Evolutionary conservation across 2,797 vertebrate species (phyloP).

Genomic region (Tadarida brasiliensis): DNA sequence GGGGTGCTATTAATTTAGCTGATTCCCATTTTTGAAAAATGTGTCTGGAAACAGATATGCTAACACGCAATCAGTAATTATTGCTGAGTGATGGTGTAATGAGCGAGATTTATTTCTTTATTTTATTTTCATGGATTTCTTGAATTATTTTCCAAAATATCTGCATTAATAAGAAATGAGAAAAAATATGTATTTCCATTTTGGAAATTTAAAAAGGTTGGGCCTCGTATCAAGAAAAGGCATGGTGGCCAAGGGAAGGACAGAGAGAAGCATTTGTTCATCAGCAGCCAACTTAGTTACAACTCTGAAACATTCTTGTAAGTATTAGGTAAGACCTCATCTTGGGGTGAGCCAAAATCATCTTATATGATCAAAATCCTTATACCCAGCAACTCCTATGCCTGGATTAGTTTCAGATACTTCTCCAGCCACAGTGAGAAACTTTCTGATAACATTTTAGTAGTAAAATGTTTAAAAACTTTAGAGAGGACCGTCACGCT

Average conservation of each 20-base stretch:
- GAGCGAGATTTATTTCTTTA: background rate
- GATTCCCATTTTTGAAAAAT: background rate
- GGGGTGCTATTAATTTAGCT: background rate
- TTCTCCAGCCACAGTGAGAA: constrained; percentile 48
- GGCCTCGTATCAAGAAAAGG: background rate
- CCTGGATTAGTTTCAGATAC: background rate
- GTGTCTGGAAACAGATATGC: background rate
- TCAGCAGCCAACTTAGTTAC: background rate
- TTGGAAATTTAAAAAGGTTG: constrained; percentile 7
- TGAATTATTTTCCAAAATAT: background rate
- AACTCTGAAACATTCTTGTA: background rate
- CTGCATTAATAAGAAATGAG: background rate
- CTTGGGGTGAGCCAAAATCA: background rate
- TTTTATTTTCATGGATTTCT: background rate
- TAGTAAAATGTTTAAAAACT: constrained; percentile 53
- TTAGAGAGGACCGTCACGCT: constrained; percentile 10
- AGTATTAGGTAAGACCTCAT: background rate
- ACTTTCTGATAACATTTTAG: constrained; percentile 59
- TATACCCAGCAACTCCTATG: background rate
- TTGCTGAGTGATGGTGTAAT: background rate
- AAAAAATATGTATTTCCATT: constrained; percentile 13
- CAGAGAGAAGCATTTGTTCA: background rate
- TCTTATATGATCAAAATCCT: background rate
- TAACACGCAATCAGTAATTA: background rate
- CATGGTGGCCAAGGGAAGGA: background rate